Base-by-base conservation (phyloP, 1,140 invertebrate species). In the Homalodisca vitripennis region DNA sequence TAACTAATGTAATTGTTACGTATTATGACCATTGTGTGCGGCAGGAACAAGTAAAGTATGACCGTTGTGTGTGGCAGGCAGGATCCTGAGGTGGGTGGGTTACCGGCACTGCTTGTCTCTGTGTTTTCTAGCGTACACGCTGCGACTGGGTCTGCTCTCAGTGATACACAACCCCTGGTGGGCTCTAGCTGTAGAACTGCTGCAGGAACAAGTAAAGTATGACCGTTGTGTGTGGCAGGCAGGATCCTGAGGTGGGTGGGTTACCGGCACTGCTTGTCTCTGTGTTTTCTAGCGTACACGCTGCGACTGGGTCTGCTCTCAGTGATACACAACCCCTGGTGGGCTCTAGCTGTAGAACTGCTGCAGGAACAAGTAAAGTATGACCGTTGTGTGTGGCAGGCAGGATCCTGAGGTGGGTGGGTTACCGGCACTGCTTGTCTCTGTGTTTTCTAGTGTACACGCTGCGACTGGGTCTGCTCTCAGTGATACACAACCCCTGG, bases 361-460 rank as follows among this genome's bases (percentile, higher is more conserved):
- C 79, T 92, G 80, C 90, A 92, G 78, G 91, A 91, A 0, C 88
- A n/a, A n/a, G n/a, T n/a, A n/a, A n/a, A n/a, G n/a, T n/a, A n/a
- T n/a, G n/a, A n/a, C n/a, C n/a, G n/a, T n/a, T n/a, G n/a, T n/a
- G n/a, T n/a, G n/a, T n/a, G n/a, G n/a, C n/a, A n/a, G n/a, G n/a
- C n/a, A n/a, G n/a, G n/a, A n/a, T n/a, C n/a, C n/a, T n/a, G n/a
- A n/a, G n/a, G n/a, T n/a, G n/a, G n/a, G n/a, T n/a, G n/a, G n/a
- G n/a, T n/a, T n/a, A n/a, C n/a, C n/a, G n/a, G n/a, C n/a, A n/a
- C n/a, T n/a, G n/a, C n/a, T n/a, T n/a, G n/a, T n/a, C n/a, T n/a
- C n/a, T n/a, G n/a, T n/a, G n/a, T n/a, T n/a, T n/a, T n/a, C n/a
- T n/a, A n/a, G n/a, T n/a, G n/a, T n/a, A n/a, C n/a, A n/a, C n/a